Evolutionary conservation across 2,113 vertebrate genomes (phyloP).

Genomic region (Plectropomus leopardus): DNA sequence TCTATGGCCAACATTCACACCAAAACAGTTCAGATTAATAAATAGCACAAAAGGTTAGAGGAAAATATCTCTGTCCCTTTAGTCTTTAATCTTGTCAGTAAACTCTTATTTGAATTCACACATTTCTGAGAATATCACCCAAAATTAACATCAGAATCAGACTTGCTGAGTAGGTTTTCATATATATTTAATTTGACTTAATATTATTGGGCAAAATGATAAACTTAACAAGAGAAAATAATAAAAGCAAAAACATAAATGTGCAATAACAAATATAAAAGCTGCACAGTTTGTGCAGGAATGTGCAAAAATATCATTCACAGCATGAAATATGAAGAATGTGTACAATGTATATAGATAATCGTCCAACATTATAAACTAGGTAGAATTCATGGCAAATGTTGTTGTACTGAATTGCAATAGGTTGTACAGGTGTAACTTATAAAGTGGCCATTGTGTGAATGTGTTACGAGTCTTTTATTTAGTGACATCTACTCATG

Average conservation of each 20-base stretch:
- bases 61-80: too few species aligned
- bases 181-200: not conserved
- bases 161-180: not conserved
- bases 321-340: slow-evolving; percentile 1
- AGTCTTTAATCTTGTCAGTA: not conserved
- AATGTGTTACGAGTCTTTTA: not conserved
- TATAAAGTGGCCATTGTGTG: slow-evolving; percentile 2
- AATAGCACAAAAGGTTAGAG: too few species aligned
- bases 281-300: too few species aligned
- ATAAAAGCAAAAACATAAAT: too few species aligned
- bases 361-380: not conserved
- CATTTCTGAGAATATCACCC: not conserved
- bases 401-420: not conserved
- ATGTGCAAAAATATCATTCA: too few species aligned
- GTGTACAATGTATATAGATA: not conserved
- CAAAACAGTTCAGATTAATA: too few species aligned
- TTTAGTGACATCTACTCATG: slow-evolving; percentile 1
- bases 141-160: not conserved
- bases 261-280: too few species aligned
- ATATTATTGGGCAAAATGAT: not conserved
- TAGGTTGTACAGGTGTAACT: not conserved
- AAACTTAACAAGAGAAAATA: not conserved
- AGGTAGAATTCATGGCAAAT: not conserved
- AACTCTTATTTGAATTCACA: not conserved
- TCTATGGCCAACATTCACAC: too few species aligned